Evolutionary conservation across 2,797 vertebrate genomes (phyloP).

Genomic region (Cirrhinus molitorella): DNA sequence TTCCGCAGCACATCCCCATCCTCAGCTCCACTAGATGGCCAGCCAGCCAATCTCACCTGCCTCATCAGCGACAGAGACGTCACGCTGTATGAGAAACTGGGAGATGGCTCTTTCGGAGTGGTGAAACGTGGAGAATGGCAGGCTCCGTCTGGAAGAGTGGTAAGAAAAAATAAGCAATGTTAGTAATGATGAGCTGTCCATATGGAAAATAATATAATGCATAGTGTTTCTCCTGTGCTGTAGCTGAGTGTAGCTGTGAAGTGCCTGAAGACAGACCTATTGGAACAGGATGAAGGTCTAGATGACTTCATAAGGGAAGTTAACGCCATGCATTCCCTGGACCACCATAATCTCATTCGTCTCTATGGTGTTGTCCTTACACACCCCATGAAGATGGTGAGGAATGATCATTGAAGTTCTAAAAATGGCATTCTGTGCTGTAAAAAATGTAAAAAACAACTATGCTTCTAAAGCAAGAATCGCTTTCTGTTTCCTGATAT

Average conservation of each 20-base stretch:
- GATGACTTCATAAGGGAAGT: slow-evolving; percentile 98
- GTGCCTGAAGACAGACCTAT: slow-evolving; percentile 92
- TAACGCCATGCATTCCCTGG: slow-evolving; percentile 97
- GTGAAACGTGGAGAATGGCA: slow-evolving; percentile 95
- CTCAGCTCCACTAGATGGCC: slow-evolving; percentile 67
- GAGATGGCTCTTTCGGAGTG: slow-evolving; percentile 94
- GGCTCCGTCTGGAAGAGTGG: slow-evolving; percentile 87
- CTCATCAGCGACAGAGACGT: slow-evolving; percentile 94
- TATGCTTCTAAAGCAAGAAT: too few species aligned
- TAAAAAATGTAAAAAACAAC: background rate
- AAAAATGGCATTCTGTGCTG: slow-evolving; percentile 3
- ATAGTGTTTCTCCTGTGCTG: slow-evolving; percentile 4
- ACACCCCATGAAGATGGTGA: slow-evolving; percentile 99
- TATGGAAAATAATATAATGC: background rate
- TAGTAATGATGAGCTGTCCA: background rate
- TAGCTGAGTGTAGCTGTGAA: slow-evolving; percentile 96
- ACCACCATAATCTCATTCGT: slow-evolving; percentile 95
- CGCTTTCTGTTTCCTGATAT: too few species aligned
- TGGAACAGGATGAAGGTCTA: slow-evolving; percentile 91
- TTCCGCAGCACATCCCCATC: slow-evolving; percentile 79
- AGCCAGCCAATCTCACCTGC: slow-evolving; percentile 90
- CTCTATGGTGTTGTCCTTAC: slow-evolving; percentile 95
- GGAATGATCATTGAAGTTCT: slow-evolving; percentile 13
- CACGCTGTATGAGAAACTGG: slow-evolving; percentile 91
- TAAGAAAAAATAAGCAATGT: slow-evolving; percentile 73